A percentile compares a stretch with the other conserved stretches of the same genome.
Conservation (phyloP, 2,888 invertebrate species). For the Tetranychus truncatus region DNA sequence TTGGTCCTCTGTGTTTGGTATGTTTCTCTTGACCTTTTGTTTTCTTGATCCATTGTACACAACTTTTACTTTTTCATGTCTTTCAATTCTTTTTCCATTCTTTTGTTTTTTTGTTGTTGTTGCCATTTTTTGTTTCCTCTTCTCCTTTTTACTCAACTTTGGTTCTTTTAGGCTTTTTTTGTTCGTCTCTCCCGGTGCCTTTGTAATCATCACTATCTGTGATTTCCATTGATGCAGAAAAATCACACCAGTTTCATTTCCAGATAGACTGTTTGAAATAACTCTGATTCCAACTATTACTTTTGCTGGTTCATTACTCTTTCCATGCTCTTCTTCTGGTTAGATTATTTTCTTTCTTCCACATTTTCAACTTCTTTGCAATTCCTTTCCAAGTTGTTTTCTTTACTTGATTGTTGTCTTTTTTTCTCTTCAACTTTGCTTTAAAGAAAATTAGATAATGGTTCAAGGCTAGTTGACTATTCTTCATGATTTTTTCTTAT, state of each 20-base stretch:
- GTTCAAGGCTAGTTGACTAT: neutral
- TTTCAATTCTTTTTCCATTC: neutral
- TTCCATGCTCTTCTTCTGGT: neutral
- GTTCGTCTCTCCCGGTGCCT: neutral
- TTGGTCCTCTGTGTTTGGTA: neutral
- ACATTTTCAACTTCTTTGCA: neutral
- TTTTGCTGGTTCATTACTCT: neutral
- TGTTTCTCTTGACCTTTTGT: neutral
- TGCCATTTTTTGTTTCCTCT: neutral
- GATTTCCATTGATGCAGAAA: neutral
- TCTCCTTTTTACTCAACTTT: neutral
- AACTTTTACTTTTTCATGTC: too few species aligned
- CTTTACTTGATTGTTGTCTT: neutral
- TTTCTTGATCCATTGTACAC: neutral
- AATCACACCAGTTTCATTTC: neutral
- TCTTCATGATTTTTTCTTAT: neutral
- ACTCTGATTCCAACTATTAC: neutral
- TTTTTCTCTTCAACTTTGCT: neutral
- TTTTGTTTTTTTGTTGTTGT: neutral
- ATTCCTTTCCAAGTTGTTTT: neutral
- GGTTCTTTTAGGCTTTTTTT: neutral
- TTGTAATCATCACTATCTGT: neutral
- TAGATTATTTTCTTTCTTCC: neutral
- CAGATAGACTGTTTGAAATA: neutral
- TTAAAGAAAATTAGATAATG: neutral